Percentiles rank a stretch among this genome's conserved stretches.
These are phyloP conservation scores for Phocoena sinus DNA, from an alignment of 2,113 vertebrate species.

Conservation along the genomic window DNA sequence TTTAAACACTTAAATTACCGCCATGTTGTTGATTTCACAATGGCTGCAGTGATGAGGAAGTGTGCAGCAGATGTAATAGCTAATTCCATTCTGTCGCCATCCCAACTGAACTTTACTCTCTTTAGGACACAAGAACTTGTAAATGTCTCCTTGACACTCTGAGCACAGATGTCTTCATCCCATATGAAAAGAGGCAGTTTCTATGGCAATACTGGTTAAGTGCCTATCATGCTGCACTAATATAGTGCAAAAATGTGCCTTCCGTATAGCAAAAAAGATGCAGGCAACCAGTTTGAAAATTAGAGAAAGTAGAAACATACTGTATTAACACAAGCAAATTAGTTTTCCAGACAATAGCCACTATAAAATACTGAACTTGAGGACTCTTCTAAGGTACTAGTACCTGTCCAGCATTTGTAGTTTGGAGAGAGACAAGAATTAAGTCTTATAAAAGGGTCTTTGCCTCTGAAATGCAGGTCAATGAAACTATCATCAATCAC, in stretches of 20 bases:
- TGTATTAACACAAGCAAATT: slow-evolving; percentile 80
- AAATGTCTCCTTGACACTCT: slow-evolving; percentile 77
- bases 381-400: slow-evolving; percentile 76
- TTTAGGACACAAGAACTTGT: slow-evolving; percentile 74
- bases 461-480: slow-evolving; percentile 75
- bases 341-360: slow-evolving; percentile 82
- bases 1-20: slow-evolving; percentile 79
- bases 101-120: slow-evolving; percentile 81
- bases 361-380: slow-evolving; percentile 82
- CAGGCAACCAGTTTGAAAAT: slow-evolving; percentile 84
- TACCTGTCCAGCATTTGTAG: slow-evolving; percentile 69
- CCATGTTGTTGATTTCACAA: slow-evolving; percentile 79
- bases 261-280: slow-evolving; percentile 86
- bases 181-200: slow-evolving; percentile 90
- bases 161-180: slow-evolving; percentile 86
- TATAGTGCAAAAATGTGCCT: slow-evolving; percentile 98
- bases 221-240: slow-evolving; percentile 99
- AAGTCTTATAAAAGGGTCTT: slow-evolving; percentile 74
- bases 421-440: slow-evolving; percentile 70
- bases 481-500: slow-evolving; percentile 64
- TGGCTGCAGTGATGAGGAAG: slow-evolving; percentile 73
- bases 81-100: slow-evolving; percentile 74
- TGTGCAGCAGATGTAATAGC: slow-evolving; percentile 72
- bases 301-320: slow-evolving; percentile 83
- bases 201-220: slow-evolving; percentile 92